These are phyloP conservation scores for Drosophila bifasciata DNA, from an alignment of 1,140 invertebrate genomes.

Conservation along the genomic window DNA sequence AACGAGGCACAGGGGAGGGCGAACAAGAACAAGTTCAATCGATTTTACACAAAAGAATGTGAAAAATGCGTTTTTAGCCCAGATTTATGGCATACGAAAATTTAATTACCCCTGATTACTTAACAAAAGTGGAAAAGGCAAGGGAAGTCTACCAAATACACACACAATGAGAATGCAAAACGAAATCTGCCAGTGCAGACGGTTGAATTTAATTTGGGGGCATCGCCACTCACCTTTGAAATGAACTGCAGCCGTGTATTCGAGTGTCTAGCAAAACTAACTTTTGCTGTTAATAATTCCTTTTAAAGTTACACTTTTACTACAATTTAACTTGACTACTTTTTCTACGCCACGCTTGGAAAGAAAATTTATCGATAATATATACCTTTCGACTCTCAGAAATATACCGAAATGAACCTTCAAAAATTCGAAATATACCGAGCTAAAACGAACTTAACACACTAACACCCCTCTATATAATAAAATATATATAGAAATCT, in stretches of 20 bases:
- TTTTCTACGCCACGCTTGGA: slow-evolving; percentile 61
- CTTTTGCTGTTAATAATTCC: slow-evolving; percentile 34
- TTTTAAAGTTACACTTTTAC: slow-evolving; percentile 52
- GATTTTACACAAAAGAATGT: slow-evolving; percentile 60
- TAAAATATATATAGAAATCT: too few relatives aligned
- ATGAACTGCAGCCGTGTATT: slow-evolving; percentile 39
- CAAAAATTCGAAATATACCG: too few relatives aligned
- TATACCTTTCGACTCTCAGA: too few relatives aligned
- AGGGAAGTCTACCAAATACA: slow-evolving; percentile 56
- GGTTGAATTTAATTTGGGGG: background rate
- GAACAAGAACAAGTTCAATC: slow-evolving; percentile 39
- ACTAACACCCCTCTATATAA: too few relatives aligned
- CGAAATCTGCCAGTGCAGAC: slow-evolving; percentile 34
- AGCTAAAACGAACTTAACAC: too few relatives aligned
- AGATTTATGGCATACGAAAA: too few relatives aligned
- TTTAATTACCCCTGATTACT: slow-evolving; percentile 61
- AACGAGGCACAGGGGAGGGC: background rate
- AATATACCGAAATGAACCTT: too few relatives aligned
- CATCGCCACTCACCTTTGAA: slow-evolving; percentile 53
- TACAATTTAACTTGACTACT: slow-evolving; percentile 53
- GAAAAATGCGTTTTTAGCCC: background rate
- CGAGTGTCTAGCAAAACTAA: slow-evolving; percentile 38
- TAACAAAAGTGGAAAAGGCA: slow-evolving; percentile 57
- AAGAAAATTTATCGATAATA: too few relatives aligned
- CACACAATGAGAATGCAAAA: slow-evolving; percentile 25